These are phyloP conservation scores for Tenodera sinensis DNA, from an alignment of 2,888 invertebrate species.

Conservation along the genomic window DNA sequence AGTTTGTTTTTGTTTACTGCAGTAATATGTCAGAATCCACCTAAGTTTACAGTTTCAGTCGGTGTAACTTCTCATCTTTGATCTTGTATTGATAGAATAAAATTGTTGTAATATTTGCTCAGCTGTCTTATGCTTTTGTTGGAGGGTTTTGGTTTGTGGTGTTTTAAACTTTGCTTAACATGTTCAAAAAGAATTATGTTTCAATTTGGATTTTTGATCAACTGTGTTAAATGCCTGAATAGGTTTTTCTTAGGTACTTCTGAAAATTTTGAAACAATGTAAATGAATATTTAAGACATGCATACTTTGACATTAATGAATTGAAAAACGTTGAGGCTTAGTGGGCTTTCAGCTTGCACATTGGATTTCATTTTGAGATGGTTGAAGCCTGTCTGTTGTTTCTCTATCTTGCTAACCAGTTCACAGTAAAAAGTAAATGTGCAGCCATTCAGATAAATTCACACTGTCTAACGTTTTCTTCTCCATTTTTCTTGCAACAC, in stretches of 20 bases:
- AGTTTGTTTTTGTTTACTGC: slow-evolving; percentile 28
- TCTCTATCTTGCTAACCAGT: background rate
- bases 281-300: background rate
- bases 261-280: slow-evolving; percentile 10
- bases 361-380: slow-evolving; percentile 25
- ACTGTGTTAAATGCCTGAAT: background rate
- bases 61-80: slow-evolving; percentile 17
- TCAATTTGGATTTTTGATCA: background rate
- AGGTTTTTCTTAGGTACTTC: background rate
- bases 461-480: slow-evolving; percentile 30
- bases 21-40: slow-evolving; percentile 33
- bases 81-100: slow-evolving; percentile 14
- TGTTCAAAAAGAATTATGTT: background rate
- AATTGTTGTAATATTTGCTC: slow-evolving; percentile 2
- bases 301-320: slow-evolving; percentile 22
- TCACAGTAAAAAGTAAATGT: slow-evolving; percentile 17
- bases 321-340: slow-evolving; percentile 30
- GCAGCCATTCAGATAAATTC: slow-evolving; percentile 21
- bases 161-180: slow-evolving; percentile 1
- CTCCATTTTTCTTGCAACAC: slow-evolving; percentile 29
- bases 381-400: slow-evolving; percentile 10
- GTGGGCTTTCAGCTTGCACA: slow-evolving; percentile 26
- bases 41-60: slow-evolving; percentile 30
- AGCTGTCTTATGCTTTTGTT: slow-evolving; percentile 10
- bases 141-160: slow-evolving; percentile 22